These are phyloP conservation scores for Sylvilagus floridanus DNA, from an alignment of 2,797 vertebrate species.

Conservation along the genomic window DNA sequence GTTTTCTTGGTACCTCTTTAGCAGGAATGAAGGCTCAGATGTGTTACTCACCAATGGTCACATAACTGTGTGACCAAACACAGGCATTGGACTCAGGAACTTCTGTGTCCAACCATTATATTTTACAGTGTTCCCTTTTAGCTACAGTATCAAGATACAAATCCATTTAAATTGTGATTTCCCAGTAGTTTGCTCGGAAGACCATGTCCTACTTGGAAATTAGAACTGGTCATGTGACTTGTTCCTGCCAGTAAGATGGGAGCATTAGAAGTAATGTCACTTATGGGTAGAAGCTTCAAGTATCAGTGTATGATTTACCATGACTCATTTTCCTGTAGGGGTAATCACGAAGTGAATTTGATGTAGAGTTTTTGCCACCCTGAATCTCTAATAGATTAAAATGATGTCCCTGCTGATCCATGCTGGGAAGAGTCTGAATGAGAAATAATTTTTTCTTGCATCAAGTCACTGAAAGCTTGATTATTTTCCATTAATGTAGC, in stretches of 20 bases:
- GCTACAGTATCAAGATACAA: neutral
- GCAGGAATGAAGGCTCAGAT: neutral
- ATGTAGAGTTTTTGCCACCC: neutral
- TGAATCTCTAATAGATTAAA: neutral
- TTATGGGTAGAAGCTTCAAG: neutral
- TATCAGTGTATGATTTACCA: neutral
- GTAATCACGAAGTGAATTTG: neutral
- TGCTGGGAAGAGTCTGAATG: neutral
- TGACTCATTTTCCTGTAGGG: neutral
- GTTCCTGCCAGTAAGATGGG: neutral
- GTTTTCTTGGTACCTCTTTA: neutral
- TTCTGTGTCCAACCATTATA: neutral
- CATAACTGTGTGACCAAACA: neutral
- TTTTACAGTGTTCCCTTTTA: neutral
- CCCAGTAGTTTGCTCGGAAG: neutral
- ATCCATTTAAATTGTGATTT: neutral
- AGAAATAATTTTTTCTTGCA: neutral
- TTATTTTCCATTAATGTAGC: neutral
- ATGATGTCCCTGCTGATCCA: neutral
- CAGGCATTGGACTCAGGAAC: neutral
- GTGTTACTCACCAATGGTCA: neutral
- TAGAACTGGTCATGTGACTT: neutral
- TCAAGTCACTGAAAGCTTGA: neutral
- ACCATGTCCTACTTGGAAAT: neutral
- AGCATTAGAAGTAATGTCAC: neutral